Evolutionary conservation across 2,797 vertebrate species (phyloP), one percentile per base, ranked within the genome.

Genomic region (Nannoperca obscura): DNA sequence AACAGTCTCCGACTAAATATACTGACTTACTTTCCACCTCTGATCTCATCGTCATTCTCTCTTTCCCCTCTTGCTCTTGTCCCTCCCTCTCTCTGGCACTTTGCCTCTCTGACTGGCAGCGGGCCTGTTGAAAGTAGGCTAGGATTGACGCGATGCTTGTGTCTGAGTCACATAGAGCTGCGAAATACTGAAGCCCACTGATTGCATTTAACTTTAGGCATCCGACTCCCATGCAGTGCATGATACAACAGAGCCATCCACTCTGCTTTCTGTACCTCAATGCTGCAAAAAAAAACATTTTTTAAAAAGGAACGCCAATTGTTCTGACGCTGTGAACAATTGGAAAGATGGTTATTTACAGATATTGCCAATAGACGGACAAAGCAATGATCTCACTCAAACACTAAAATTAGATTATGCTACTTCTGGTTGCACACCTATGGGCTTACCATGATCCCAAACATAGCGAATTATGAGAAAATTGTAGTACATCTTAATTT

Each of bases 101-200:
- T 69, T 89, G 86, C 89, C 88, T 91, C 78, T 68, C 67, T 86
- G 89, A 88, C 92, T 95, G 94, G 94, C 93, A 90, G 88, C 24
- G 36, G 88, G 92, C 92, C 93, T 86, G 88, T 80, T 84, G 83
- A 92, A 94, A 95, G 93, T 94, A 95, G 92, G 94, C 92, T 94
- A 94, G 88, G 90, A 94, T 92, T 95, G 95, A 95, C 92, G 92
- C 81, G 88, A 88, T 93, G 89, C 93, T 88, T 86, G 86, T 89
- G 89, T 86, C 92, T 95, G 95, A 96, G 90, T 96, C 95, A 95
- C 92, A 90, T 82, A 88, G 90, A 91, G 78, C 90, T 87, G 86
- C 80, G 86, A 86, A 95, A 92, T 89, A 88, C 90, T 89, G 91
- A 94, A 93, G 81, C 93, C 95, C 94, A 94, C 94, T 93, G 95